Evolutionary conservation across 2,113 vertebrate genomes (phyloP).

Genomic region (Theristicus caerulescens): DNA sequence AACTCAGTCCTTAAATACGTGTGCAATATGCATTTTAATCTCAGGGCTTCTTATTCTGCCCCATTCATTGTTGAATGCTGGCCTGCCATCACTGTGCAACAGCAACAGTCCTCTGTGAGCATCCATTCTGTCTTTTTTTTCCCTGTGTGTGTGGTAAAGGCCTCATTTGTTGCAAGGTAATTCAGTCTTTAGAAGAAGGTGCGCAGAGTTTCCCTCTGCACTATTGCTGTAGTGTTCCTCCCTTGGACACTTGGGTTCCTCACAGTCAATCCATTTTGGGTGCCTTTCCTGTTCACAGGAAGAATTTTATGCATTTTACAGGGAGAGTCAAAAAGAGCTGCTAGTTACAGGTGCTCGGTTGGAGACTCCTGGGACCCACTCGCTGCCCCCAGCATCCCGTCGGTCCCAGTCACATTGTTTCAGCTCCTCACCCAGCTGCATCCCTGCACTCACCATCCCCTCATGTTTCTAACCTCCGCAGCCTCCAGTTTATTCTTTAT

Average conservation of each 20-base stretch:
- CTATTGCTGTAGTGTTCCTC: background rate
- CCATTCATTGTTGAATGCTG: background rate
- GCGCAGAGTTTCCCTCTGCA: background rate
- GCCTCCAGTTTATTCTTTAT: background rate
- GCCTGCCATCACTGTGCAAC: background rate
- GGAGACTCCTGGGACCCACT: background rate
- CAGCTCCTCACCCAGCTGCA: background rate
- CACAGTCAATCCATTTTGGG: background rate
- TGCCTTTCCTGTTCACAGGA: background rate
- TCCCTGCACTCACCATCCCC: background rate
- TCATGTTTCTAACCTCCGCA: background rate
- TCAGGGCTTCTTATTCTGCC: background rate
- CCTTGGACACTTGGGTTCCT: background rate
- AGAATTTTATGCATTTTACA: background rate
- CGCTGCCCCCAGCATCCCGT: rapidly evolving
- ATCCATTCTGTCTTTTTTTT: rapidly evolving
- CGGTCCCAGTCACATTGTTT: rapidly evolving
- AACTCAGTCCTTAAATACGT: rapidly evolving
- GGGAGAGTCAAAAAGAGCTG: background rate
- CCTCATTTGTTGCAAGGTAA: background rate
- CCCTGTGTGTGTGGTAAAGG: background rate
- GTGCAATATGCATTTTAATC: background rate
- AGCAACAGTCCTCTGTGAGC: background rate
- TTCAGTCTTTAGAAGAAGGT: background rate
- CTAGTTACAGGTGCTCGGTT: background rate